phyloP scores from a whole-genome alignment of 2,797 vertebrate genomes.

The Sylvilagus floridanus region DNA sequence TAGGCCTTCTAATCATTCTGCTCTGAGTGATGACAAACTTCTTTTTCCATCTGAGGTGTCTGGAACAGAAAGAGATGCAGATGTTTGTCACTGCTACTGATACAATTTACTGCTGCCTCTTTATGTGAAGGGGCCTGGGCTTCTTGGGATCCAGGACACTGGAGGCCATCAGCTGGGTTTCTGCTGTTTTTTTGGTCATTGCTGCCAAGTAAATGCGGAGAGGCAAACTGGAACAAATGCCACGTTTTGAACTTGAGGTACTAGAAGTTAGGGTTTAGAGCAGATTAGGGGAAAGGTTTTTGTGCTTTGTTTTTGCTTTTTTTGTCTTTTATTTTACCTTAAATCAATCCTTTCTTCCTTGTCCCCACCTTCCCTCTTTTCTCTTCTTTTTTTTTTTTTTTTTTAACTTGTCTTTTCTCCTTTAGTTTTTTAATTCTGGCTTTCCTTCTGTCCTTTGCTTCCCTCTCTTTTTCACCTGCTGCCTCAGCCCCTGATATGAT shows the following conservation, averaged over 20 bases:
- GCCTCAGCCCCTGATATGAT: neutral
- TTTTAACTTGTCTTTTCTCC: neutral
- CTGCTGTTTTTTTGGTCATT: neutral
- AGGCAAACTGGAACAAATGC: neutral
- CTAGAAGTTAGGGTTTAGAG: neutral
- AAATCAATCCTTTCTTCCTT: neutral
- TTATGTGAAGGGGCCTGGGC: neutral
- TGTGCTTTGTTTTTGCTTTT: conserved; percentile 1
- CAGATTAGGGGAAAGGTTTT: neutral
- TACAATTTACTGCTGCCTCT: neutral
- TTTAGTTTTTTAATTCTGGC: neutral
- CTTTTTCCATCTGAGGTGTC: conserved; percentile 9
- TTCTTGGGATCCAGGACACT: neutral
- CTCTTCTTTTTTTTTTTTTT: neutral
- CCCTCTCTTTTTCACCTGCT: neutral
- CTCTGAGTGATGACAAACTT: neutral
- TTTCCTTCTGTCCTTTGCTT: neutral
- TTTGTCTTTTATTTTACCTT: neutral
- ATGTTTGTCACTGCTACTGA: conserved; percentile 18
- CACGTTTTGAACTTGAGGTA: neutral
- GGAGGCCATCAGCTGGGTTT: neutral
- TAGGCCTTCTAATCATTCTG: neutral
- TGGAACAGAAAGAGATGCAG: neutral
- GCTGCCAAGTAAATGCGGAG: neutral
- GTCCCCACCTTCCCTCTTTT: neutral